Percentiles rank a stretch among this genome's conserved stretches.
Conservation (phyloP, 2,113 vertebrate genomes). For the Myotis lucifugus region DNA sequence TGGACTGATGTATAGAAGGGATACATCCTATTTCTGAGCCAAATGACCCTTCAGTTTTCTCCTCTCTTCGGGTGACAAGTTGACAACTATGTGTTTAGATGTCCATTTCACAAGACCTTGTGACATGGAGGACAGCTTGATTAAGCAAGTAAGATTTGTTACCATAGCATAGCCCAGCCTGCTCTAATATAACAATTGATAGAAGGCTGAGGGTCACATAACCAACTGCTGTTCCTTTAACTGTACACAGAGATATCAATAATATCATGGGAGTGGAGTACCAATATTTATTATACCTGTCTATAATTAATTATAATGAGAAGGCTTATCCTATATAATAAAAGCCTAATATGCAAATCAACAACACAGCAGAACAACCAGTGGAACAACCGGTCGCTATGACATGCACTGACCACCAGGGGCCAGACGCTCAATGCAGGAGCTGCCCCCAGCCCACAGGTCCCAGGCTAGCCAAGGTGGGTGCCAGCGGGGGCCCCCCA, state of each 20-base stretch:
- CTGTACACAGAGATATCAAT: neutral
- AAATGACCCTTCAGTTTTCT: neutral
- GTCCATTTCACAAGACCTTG: conserved; percentile 48
- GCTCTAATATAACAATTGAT: neutral
- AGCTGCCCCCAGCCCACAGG: no score
- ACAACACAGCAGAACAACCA: no score
- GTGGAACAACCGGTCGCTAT: no score
- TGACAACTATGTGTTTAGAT: neutral
- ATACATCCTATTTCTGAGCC: neutral
- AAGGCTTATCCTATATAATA: neutral
- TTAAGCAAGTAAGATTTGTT: conserved; percentile 46
- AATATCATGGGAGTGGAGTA: neutral
- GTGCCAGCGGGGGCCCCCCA: no score
- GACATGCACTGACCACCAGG: no score
- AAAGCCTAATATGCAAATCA: no score
- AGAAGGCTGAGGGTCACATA: neutral
- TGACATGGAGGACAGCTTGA: neutral
- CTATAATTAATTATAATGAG: neutral
- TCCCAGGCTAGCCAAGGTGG: no score
- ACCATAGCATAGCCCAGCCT: neutral
- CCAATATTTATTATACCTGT: neutral
- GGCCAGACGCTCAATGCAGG: no score
- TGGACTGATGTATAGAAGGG: neutral
- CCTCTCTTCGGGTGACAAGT: neutral
- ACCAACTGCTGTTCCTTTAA: neutral